Evolutionary conservation across 2,888 invertebrate genomes (phyloP), one percentile per base, ranked within the genome.

Genomic region (Parthenolecanium corni): DNA sequence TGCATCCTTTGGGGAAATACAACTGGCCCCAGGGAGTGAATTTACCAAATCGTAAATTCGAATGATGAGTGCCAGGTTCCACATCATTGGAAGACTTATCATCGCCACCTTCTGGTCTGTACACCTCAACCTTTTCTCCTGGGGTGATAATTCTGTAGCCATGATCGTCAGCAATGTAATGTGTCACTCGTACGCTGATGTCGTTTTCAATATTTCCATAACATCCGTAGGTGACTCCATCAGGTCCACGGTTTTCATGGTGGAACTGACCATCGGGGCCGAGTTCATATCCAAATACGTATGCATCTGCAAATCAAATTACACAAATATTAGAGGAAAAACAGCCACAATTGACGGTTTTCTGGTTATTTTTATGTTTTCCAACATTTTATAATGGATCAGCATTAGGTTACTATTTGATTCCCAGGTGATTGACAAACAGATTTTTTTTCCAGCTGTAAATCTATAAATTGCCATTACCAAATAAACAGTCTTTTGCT

Each of bases 171-270:
- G 86, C 85, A 12, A 87, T 79, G 71, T 86, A 87, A 74, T 85
- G 85, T 23, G 85, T 85, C 52, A 82, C 84, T 38, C 81, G 79
- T 12, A 85, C 76, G 65, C 77, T 77, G 40, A 80, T 79, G 52
- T 81, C 80, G 1, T 84, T 81, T 72, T 86, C 84, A 44, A 86
- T 79, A 73, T 84, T 84, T 25, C 87, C 87, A 69, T 86, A 87
- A 72, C 87, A 87, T 67, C 87, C 87, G 69, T 86, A 86, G 0
- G 86, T 86, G 18, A 86, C 83, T 20, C 83, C 84, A 69, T 86
- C 86, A 0, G 84, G 82, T 3, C 85, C 86, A 64, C 83, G 80
- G 65, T 79, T 82, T 74, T 87, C 86, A 71, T 86, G 86, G 72
- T 86, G 86, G 72, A 86, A 87, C 74, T 86, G 86, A 44, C 84